These are phyloP conservation scores for Folsomia candida DNA, from an alignment of 2,888 invertebrate genomes.

Conservation along the genomic window DNA sequence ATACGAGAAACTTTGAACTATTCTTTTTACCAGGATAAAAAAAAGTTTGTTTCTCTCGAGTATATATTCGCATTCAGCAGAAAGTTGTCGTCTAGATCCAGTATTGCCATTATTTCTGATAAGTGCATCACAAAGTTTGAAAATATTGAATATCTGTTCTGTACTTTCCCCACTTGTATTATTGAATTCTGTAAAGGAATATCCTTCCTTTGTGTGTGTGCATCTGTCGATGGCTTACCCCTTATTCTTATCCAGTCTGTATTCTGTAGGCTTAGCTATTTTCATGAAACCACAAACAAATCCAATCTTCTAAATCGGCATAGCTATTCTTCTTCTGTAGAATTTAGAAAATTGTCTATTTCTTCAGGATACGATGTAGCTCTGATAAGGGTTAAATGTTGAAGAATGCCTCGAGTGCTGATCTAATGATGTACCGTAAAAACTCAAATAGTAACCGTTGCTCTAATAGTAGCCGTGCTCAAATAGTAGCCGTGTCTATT, in stretches of 20 bases:
- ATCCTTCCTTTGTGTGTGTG: not conserved
- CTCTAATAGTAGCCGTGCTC: no score
- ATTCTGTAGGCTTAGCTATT: not conserved
- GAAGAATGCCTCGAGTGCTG: not conserved
- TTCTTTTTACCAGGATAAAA: not conserved
- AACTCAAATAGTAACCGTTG: not conserved
- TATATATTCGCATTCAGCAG: not conserved
- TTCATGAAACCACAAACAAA: slow-evolving; percentile 1
- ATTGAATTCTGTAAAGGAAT: not conserved
- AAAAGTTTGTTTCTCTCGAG: not conserved
- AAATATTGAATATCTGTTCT: slow-evolving; percentile 1
- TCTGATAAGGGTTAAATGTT: not conserved
- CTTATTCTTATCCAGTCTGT: not conserved
- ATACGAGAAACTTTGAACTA: not conserved
- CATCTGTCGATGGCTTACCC: not conserved
- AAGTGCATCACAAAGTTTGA: slow-evolving; percentile 3
- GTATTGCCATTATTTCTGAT: not conserved
- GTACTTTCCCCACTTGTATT: not conserved
- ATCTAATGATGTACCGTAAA: not conserved
- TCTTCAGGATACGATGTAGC: not conserved
- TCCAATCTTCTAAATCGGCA: not conserved
- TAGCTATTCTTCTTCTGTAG: not conserved
- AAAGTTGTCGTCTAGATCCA: no score
- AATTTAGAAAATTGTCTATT: no score
- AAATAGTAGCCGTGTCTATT: no score